Percentiles rank a stretch among this genome's conserved stretches.
Conservation (phyloP, 2,113 vertebrate species). For the Alexandromys fortis region DNA sequence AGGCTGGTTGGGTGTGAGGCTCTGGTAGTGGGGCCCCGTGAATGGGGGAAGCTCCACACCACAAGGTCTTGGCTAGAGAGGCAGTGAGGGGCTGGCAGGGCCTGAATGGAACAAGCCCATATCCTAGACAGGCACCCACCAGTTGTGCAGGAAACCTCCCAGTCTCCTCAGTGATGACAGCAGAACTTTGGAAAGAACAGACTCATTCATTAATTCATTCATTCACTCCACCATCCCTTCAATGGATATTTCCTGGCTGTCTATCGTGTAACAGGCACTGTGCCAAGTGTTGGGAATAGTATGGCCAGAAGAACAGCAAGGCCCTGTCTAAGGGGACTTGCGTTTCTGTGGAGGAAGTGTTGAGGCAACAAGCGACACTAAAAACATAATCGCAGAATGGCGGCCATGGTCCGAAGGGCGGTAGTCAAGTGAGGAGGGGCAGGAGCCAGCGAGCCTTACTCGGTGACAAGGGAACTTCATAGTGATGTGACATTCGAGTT, state of each 20-base stretch:
- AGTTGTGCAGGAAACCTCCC: neutral
- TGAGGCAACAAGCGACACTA: neutral
- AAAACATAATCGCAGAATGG: neutral
- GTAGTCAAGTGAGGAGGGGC: accelerated
- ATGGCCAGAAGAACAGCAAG: neutral
- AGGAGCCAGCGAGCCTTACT: accelerated
- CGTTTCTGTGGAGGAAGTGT: accelerated
- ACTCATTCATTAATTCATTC: neutral
- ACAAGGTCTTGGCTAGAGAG: accelerated
- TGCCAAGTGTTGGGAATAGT: neutral
- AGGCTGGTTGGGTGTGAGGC: neutral
- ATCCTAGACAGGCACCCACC: neutral
- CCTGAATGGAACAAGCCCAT: neutral
- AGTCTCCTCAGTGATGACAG: neutral
- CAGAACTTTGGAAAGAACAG: neutral
- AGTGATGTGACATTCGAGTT: accelerated
- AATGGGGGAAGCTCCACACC: neutral
- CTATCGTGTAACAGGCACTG: accelerated
- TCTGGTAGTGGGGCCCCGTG: neutral
- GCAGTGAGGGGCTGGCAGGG: accelerated
- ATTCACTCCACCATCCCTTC: neutral
- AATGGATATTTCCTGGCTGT: no score
- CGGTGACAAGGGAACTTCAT: accelerated
- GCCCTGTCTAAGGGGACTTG: no score
- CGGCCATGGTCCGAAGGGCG: accelerated